A percentile compares a stretch with the other conserved stretches of the same genome.
These are phyloP conservation scores for Fopius arisanus DNA, from an alignment of 1,140 invertebrate species.

Conservation along the genomic window DNA sequence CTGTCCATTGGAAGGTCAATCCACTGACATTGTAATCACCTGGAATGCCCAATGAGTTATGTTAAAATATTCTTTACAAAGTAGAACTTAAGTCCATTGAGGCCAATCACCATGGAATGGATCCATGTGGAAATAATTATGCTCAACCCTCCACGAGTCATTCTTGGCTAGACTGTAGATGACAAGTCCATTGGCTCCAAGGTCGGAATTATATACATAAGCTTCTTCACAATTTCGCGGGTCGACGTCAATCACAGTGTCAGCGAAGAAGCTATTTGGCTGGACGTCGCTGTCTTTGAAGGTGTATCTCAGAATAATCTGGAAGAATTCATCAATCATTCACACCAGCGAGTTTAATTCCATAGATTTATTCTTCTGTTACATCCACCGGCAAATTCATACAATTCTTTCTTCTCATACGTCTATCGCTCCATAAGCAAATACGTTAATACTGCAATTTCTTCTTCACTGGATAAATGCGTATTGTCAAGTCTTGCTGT, in stretches of 20 bases:
- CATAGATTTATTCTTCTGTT: no score
- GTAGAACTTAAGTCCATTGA: not conserved
- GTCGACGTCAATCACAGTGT: conserved; percentile 74
- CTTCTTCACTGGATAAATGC: no score
- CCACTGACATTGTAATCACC: conserved; percentile 75
- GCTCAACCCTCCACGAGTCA: conserved; percentile 77
- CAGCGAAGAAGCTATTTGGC: conserved; percentile 76
- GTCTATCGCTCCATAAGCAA: no score
- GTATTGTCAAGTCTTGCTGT: no score
- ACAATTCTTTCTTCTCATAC: no score
- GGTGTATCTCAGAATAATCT: conserved; percentile 70
- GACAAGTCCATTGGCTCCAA: conserved; percentile 76
- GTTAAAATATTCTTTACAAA: not conserved
- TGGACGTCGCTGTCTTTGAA: conserved; percentile 74
- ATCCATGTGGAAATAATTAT: conserved; percentile 85
- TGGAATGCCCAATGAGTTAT: conserved; percentile 22
- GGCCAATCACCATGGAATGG: conserved; percentile 70
- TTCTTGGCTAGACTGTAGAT: conserved; percentile 78
- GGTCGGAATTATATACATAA: conserved; percentile 78
- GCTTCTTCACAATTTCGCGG: conserved; percentile 75
- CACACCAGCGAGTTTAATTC: no score
- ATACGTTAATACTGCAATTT: no score
- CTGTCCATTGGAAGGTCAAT: conserved; percentile 80
- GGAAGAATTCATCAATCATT: no score
- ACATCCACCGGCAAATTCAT: no score